Evolutionary conservation across 1,140 invertebrate species (phyloP).

Genomic region (Drosophila erecta): DNA sequence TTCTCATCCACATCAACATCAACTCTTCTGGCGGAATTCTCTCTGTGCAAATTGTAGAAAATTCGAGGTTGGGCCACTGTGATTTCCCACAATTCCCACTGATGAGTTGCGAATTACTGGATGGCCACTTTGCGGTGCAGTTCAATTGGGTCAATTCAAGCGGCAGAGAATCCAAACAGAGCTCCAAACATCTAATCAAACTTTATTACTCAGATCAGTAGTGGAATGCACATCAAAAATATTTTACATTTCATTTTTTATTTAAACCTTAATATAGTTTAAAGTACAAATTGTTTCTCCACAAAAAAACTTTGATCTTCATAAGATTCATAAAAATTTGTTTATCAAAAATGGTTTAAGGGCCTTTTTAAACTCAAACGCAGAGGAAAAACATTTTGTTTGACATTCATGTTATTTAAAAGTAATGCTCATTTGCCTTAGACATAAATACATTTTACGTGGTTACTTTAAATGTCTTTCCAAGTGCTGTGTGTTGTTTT

Average conservation of each 20-base stretch:
- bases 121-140: constrained; percentile 4
- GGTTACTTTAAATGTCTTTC: no score
- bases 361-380: no score
- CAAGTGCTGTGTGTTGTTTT: background rate
- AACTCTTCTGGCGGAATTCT: constrained; percentile 1
- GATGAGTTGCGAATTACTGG: constrained; percentile 34
- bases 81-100: constrained; percentile 38
- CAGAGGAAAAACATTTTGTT: no score
- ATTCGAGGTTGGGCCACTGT: constrained; percentile 21
- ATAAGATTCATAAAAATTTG: no score
- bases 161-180: background rate
- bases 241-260: background rate
- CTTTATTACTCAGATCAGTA: constrained; percentile 12
- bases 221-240: constrained; percentile 15
- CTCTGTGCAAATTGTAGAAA: constrained; percentile 15
- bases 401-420: no score
- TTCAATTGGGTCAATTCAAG: constrained; percentile 7
- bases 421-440: no score
- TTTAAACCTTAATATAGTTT: background rate
- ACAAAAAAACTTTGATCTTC: background rate
- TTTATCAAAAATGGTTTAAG: no score
- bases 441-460: no score
- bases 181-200: background rate
- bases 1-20: background rate
- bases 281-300: background rate